phyloP scores from a whole-genome alignment of 2,797 vertebrate species.

The Lutjanus campechanus region DNA sequence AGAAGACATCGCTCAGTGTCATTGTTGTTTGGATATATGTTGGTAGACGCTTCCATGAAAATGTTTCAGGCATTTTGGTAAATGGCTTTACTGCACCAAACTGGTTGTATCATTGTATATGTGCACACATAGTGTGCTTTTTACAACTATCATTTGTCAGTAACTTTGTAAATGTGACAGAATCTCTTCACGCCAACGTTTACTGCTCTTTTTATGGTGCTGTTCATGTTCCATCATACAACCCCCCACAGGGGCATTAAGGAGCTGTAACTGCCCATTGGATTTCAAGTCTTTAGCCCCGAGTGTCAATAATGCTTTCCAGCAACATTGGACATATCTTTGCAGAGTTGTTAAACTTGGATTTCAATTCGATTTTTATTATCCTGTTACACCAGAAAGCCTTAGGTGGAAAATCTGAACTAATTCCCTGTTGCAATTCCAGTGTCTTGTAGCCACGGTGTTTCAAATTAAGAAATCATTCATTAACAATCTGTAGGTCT shows the following conservation, averaged over 20 bases:
- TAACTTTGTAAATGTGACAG: neutral
- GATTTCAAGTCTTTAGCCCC: constrained; percentile 20
- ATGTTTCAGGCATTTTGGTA: neutral
- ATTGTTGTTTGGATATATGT: neutral
- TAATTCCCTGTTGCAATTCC: neutral
- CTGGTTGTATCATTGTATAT: neutral
- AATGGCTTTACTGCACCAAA: neutral
- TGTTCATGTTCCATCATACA: constrained; percentile 20
- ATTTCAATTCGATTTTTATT: constrained; percentile 5
- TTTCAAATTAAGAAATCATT: neutral
- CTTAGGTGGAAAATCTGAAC: constrained; percentile 8
- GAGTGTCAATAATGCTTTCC: constrained; percentile 27
- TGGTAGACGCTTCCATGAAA: neutral
- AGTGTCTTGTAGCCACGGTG: neutral
- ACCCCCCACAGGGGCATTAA: constrained; percentile 7
- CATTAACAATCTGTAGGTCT: neutral
- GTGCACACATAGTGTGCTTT: neutral
- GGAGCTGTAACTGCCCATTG: constrained; percentile 19
- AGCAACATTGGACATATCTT: neutral
- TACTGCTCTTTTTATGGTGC: constrained; percentile 44
- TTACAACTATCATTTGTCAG: constrained; percentile 2
- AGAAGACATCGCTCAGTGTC: neutral
- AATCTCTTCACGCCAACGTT: neutral
- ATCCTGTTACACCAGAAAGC: neutral
- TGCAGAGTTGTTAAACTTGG: neutral